Percentiles rank a stretch among this genome's conserved stretches.
phyloP scores from a whole-genome alignment of 2,113 vertebrate species.

The Naja naja region DNA sequence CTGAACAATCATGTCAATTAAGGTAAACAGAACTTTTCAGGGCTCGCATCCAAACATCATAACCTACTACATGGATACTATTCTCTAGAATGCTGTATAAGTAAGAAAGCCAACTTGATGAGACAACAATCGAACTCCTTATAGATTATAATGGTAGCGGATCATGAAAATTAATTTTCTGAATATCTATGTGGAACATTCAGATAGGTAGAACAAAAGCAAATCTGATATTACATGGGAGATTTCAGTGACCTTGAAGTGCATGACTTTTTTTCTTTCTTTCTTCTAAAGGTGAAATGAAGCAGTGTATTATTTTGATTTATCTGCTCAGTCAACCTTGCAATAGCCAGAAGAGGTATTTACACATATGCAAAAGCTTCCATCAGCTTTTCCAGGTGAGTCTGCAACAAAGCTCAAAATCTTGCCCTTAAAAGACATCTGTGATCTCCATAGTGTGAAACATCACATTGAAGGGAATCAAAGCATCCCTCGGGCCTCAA shows the following conservation, averaged over 20 bases:
- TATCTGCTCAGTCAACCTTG: background rate
- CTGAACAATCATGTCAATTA: background rate
- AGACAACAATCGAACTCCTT: background rate
- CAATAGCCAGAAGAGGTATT: background rate
- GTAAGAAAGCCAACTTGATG: background rate
- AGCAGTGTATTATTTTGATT: background rate
- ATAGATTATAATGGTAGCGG: background rate
- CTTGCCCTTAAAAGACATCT: background rate
- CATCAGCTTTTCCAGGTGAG: background rate
- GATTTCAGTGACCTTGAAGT: background rate
- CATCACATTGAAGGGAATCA: background rate
- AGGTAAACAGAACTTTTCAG: background rate
- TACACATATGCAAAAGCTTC: background rate
- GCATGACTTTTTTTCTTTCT: background rate
- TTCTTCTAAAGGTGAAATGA: background rate
- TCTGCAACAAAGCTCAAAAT: background rate
- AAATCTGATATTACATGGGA: background rate
- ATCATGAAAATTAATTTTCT: background rate
- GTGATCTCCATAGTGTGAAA: background rate
- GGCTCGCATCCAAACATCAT: background rate
- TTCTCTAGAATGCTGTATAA: background rate
- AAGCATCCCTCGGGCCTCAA: background rate
- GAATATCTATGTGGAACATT: background rate
- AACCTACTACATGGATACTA: background rate
- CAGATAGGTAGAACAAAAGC: background rate